phyloP scores from a whole-genome alignment of 2,797 vertebrate genomes.

The Amazonetta brasiliensis region DNA sequence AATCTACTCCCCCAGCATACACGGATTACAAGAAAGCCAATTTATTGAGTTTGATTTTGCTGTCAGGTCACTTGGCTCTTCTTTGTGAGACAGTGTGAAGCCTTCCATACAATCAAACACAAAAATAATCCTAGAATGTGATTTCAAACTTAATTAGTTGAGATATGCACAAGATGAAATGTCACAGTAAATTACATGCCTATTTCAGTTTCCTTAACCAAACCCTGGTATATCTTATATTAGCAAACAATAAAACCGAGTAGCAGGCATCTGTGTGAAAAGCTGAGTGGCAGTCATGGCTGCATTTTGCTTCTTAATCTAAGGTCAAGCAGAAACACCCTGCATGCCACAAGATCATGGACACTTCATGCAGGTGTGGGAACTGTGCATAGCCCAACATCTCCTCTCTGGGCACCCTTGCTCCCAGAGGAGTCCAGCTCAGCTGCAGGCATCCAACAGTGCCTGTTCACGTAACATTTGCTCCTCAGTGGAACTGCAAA shows the following conservation, averaged over 20 bases:
- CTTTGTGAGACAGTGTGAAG: background rate
- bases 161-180: background rate
- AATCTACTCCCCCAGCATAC: background rate
- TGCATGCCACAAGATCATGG: background rate
- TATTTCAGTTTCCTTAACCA: background rate
- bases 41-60: background rate
- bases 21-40: background rate
- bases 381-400: background rate
- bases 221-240: background rate
- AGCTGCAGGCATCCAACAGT: background rate
- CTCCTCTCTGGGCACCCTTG: background rate
- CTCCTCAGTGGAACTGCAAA: background rate
- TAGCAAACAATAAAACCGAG: background rate
- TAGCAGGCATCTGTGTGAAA: background rate
- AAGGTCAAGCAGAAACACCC: background rate
- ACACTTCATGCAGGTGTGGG: background rate
- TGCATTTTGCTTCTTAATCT: slow-evolving; percentile 16
- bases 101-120: background rate
- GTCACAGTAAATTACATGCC: background rate
- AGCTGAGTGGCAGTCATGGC: background rate
- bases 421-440: background rate
- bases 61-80: background rate
- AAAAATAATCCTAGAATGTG: background rate
- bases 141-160: background rate
- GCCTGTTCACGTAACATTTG: background rate